Percentiles rank a stretch among this genome's conserved stretches.
Evolutionary conservation across 1,140 invertebrate species (phyloP).

Genomic region (Drosophila truncata): DNA sequence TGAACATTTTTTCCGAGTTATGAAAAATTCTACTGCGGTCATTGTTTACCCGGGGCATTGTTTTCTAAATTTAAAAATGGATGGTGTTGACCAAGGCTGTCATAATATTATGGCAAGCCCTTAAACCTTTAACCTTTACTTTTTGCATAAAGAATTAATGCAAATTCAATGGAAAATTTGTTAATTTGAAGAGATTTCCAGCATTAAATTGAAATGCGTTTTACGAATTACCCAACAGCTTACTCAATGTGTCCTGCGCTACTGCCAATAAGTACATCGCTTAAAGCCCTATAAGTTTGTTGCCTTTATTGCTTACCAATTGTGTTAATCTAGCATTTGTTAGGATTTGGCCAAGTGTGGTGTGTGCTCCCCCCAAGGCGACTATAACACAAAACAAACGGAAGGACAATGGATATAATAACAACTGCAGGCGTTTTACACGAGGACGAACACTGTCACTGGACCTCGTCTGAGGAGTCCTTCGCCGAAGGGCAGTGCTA

Average conservation of each 20-base stretch:
- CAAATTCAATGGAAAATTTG: not conserved
- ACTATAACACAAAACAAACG: constrained; percentile 47
- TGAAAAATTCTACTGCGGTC: constrained; percentile 22
- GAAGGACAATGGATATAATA: constrained; percentile 46
- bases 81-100: constrained; percentile 34
- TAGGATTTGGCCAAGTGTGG: constrained; percentile 42
- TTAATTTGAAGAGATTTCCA: not conserved
- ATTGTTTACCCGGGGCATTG: constrained; percentile 34
- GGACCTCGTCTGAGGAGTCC: constrained; percentile 1
- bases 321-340: constrained; percentile 83
- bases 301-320: constrained; percentile 84
- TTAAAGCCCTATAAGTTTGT: constrained; percentile 65
- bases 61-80: constrained; percentile 46
- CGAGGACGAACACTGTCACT: constrained; percentile 32
- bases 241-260: constrained; percentile 3
- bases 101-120: constrained; percentile 31
- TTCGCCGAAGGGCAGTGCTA: constrained; percentile 42
- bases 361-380: constrained; percentile 21
- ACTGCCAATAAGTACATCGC: constrained; percentile 34
- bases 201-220: constrained; percentile 11
- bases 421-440: constrained; percentile 41
- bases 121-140: constrained; percentile 25
- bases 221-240: constrained; percentile 2
- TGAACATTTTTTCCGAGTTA: constrained; percentile 7
- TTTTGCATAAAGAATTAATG: not conserved